Percentiles rank a stretch among this genome's conserved stretches.
These are phyloP conservation scores for Barbus barbus DNA, from an alignment of 2,113 vertebrate genomes.

Conservation along the genomic window DNA sequence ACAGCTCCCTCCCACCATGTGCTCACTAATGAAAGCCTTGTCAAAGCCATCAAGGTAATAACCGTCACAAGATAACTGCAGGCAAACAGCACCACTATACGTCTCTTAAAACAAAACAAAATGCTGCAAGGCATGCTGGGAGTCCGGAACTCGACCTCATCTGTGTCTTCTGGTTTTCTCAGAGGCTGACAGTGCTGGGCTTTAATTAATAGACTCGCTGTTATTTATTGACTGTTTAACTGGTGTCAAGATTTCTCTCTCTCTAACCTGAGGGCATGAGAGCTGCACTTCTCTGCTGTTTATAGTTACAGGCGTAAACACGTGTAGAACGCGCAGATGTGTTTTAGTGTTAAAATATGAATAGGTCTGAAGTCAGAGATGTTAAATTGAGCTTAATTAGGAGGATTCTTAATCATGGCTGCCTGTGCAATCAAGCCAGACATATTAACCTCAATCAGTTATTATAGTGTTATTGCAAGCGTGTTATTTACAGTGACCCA, in stretches of 20 bases:
- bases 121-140: constrained; percentile 34
- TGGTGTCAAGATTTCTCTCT: constrained; percentile 16
- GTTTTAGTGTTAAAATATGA: constrained; percentile 71
- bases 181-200: constrained; percentile 54
- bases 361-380: constrained; percentile 52
- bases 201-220: constrained; percentile 63
- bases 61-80: constrained; percentile 17
- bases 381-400: constrained; percentile 61
- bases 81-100: constrained; percentile 5
- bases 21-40: constrained; percentile 15
- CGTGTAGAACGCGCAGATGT: constrained; percentile 69
- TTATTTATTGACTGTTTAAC: constrained; percentile 70
- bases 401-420: constrained; percentile 62
- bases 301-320: constrained; percentile 71
- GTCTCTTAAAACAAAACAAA: constrained; percentile 1
- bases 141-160: not conserved
- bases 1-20: not conserved
- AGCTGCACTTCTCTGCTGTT: constrained; percentile 73
- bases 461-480: not conserved
- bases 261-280: constrained; percentile 72
- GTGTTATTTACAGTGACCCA: not conserved
- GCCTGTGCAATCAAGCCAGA: constrained; percentile 15
- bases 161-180: constrained; percentile 53
- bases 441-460: not conserved
- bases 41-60: constrained; percentile 18